A percentile compares a stretch with the other conserved stretches of the same genome.
These are phyloP conservation scores for Abramis brama DNA, from an alignment of 2,113 vertebrate genomes.

Conservation along the genomic window DNA sequence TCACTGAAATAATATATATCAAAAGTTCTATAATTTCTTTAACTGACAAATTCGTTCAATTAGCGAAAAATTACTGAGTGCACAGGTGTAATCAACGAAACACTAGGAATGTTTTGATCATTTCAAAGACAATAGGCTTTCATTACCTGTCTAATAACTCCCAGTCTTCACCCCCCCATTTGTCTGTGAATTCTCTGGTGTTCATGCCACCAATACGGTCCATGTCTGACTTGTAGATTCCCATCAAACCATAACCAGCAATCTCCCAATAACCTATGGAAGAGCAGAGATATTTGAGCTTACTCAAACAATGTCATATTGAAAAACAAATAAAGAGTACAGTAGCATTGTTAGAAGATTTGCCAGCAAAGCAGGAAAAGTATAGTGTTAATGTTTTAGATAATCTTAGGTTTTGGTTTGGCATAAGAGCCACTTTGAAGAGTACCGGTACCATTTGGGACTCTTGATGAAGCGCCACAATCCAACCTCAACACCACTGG, in stretches of 20 bases:
- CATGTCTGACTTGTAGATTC: slow-evolving; percentile 52
- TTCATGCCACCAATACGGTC: slow-evolving; percentile 50
- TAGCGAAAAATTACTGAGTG: background rate
- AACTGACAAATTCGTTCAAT: background rate
- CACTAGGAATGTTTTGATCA: background rate
- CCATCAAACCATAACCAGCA: slow-evolving; percentile 42
- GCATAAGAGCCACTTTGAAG: background rate
- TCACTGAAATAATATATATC: background rate
- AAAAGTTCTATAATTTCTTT: background rate
- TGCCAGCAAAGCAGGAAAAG: background rate
- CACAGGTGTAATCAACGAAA: background rate
- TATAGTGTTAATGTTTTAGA: background rate
- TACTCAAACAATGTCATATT: background rate
- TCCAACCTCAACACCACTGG: slow-evolving; percentile 84
- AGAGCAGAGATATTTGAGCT: background rate
- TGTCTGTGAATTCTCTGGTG: slow-evolving; percentile 39
- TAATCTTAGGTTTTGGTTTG: background rate
- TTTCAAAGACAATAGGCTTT: background rate
- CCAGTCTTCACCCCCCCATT: slow-evolving; percentile 57
- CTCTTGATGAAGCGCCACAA: slow-evolving; percentile 77
- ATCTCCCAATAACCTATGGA: slow-evolving; percentile 48
- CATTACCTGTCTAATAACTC: slow-evolving; percentile 51
- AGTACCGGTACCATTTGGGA: slow-evolving; percentile 61
- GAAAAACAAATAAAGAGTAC: background rate
- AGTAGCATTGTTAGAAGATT: background rate